Evolutionary conservation across 2,797 vertebrate species (phyloP).

Genomic region (Esox masquinongy): DNA sequence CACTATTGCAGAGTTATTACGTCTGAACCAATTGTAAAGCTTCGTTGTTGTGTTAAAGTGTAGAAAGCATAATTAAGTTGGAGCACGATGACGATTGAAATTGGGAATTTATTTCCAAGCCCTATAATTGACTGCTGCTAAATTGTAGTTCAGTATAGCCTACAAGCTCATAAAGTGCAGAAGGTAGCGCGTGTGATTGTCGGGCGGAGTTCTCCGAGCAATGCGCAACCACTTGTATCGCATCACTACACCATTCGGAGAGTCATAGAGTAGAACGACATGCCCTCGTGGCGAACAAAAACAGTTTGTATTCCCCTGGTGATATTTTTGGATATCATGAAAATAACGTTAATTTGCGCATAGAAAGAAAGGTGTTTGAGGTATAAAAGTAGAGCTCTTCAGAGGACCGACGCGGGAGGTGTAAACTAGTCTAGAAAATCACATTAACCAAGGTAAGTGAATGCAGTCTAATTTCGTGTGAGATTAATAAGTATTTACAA

Average conservation of each 20-base stretch:
- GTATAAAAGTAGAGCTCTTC: not conserved
- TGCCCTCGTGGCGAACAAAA: not conserved
- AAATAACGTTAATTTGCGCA: not conserved
- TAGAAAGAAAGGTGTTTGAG: not conserved
- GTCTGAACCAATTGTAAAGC: too few relatives aligned
- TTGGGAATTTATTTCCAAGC: too few relatives aligned
- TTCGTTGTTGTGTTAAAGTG: too few relatives aligned
- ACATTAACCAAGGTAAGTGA: not conserved
- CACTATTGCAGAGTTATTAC: too few relatives aligned
- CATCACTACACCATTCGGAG: not conserved
- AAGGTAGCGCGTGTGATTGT: not conserved
- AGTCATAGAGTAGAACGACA: not conserved
- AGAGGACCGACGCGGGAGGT: not conserved
- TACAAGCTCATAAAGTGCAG: not conserved
- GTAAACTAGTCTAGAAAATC: not conserved
- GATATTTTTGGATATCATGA: not conserved
- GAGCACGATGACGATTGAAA: too few relatives aligned
- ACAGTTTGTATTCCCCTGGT: not conserved
- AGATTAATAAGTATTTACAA: too few relatives aligned
- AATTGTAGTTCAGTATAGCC: too few relatives aligned
- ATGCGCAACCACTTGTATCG: not conserved
- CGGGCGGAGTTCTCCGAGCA: constrained; percentile 7
- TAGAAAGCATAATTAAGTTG: too few relatives aligned
- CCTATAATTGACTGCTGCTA: too few relatives aligned
- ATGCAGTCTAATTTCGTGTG: not conserved